A percentile compares a stretch with the other conserved stretches of the same genome.
These are phyloP conservation scores for Tauraco hartlaubi DNA, from an alignment of 2,797 vertebrate genomes.

Conservation along the genomic window DNA sequence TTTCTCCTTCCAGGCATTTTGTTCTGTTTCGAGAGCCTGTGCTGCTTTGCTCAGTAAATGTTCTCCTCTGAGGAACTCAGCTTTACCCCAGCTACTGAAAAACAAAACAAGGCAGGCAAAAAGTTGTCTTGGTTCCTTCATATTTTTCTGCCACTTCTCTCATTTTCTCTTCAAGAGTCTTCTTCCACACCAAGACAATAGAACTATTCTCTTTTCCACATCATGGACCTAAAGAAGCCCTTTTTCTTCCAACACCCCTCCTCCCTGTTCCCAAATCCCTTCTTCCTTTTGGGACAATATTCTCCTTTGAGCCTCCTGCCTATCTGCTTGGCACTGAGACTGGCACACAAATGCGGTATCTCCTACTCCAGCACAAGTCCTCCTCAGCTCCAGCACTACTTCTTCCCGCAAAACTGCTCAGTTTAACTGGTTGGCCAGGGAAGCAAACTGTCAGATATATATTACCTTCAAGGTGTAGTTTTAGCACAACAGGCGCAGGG, in stretches of 20 bases:
- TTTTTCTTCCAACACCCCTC: background rate
- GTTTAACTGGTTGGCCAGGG: background rate
- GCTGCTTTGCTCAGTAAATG: background rate
- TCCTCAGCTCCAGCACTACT: background rate
- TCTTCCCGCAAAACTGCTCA: background rate
- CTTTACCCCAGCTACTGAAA: background rate
- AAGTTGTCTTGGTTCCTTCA: background rate
- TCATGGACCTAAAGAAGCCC: background rate
- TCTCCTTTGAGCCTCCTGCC: background rate
- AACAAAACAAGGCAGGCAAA: background rate
- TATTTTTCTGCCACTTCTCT: background rate
- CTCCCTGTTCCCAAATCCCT: background rate
- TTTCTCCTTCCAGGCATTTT: background rate
- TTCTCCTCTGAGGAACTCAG: background rate
- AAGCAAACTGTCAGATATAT: background rate
- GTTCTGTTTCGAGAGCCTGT: background rate
- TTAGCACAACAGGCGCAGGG: background rate
- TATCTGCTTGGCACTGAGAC: background rate
- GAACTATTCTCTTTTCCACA: background rate
- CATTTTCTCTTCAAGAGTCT: background rate
- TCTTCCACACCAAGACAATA: background rate
- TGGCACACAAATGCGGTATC: background rate
- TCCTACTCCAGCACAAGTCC: background rate
- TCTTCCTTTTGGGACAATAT: background rate
- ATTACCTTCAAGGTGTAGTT: background rate